Conservation (phyloP, 2,113 vertebrate species). For the Etheostoma cragini region DNA sequence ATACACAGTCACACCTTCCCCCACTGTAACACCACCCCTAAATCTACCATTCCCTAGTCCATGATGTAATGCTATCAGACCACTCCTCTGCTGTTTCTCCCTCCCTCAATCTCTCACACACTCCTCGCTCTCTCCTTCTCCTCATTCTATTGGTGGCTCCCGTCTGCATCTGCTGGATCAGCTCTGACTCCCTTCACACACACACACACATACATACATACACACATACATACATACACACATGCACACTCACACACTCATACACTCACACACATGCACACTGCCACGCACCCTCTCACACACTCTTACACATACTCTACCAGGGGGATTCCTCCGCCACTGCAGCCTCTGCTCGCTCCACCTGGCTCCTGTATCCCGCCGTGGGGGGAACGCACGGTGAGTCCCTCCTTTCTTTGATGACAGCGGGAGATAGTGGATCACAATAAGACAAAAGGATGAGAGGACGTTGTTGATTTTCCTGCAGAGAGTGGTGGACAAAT, state of each 20-base stretch:
- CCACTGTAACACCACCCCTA: slow-evolving; percentile 71
- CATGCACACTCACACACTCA: slow-evolving; percentile 7
- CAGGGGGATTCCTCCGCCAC: slow-evolving; percentile 78
- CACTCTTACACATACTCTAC: slow-evolving; percentile 74
- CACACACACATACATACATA: slow-evolving; percentile 40
- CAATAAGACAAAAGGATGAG: slow-evolving; percentile 70
- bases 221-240: slow-evolving; percentile 22
- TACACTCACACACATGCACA: slow-evolving; percentile 20
- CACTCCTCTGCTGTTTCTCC: slow-evolving; percentile 76
- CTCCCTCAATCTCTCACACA: slow-evolving; percentile 65
- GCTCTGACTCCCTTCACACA: slow-evolving; percentile 69
- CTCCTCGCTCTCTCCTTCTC: slow-evolving; percentile 61
- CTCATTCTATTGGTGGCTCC: slow-evolving; percentile 80
- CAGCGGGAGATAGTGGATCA: slow-evolving; percentile 55
- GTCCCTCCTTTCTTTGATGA: slow-evolving; percentile 68
- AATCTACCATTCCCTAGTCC: slow-evolving; percentile 72
- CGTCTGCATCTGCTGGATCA: slow-evolving; percentile 82
- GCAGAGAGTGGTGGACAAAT: slow-evolving; percentile 46
- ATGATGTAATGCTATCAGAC: slow-evolving; percentile 84
- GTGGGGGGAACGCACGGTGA: slow-evolving; percentile 59
- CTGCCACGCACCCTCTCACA: slow-evolving; percentile 53
- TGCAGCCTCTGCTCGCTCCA: slow-evolving; percentile 68
- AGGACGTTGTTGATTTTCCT: slow-evolving; percentile 35
- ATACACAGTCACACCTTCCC: slow-evolving; percentile 66
- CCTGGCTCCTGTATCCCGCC: slow-evolving; percentile 63